Evolutionary conservation across 2,888 invertebrate genomes (phyloP), one percentile per base, ranked within the genome.

Genomic region (Napeogenes sylphis): DNA sequence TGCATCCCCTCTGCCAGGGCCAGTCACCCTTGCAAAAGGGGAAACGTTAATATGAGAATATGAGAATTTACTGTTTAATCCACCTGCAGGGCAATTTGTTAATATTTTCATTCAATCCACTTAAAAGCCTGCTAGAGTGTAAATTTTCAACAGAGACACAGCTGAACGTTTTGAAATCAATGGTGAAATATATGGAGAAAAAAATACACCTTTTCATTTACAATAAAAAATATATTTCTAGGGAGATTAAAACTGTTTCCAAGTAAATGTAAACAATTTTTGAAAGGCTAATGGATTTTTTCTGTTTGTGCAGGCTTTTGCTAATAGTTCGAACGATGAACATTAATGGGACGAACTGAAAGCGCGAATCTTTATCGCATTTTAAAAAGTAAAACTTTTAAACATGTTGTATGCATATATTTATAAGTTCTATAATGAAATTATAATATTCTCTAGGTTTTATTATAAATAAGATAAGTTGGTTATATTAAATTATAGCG

Each of bases 21-120:
- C 70, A 77, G 79, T 81, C 85, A 84, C 88, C 89, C 90, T 85
- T 81, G 76, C 71, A 75, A 80, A 82, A 85, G 88, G 89, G 89
- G 90, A 85, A 84, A 83, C 80, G 81, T 81, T 88, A 90, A 90
- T 88, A 87, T 78, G 82, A 85, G 88, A 84, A 89, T 90, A 90
- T 90, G 90, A 90, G 87, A 90, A 90, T 90, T 90, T 90, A 90
- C 89, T 87, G 87, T 86, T 89, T 87, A 90, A 90, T 90, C 84
- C 86, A 80, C 83, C 87, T 87, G 80, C 84, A 83, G 85, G 89
- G 87, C 87, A 90, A 88, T 90, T 89, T 89, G 89, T 88, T 87
- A 89, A 88, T 89, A 90, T 88, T 90, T 87, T 85, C 87, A 84
- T 85, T 87, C 87, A 90, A 90, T 90, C 85, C 89, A 87, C 84